Conservation (phyloP, 2,797 vertebrate genomes). For the Merluccius polli region DNA sequence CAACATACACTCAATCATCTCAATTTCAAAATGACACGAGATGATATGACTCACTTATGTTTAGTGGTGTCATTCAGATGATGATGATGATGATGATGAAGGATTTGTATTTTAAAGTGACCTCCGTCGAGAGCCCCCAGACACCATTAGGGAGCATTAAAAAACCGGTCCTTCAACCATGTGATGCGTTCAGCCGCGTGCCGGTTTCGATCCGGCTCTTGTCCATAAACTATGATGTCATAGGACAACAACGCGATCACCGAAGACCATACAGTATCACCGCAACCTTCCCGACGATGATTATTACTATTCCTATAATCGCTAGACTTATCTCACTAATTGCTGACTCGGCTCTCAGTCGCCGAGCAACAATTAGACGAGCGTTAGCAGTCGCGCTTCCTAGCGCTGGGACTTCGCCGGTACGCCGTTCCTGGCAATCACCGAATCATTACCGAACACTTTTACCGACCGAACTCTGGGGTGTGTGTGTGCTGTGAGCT, state of each 20-base stretch:
- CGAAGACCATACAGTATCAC: neutral
- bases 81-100: neutral
- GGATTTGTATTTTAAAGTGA: neutral
- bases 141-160: neutral
- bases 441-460: constrained; percentile 2
- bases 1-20: neutral
- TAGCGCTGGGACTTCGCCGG: constrained; percentile 13
- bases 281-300: neutral
- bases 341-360: constrained; percentile 35
- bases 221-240: neutral
- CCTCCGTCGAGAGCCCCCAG: neutral
- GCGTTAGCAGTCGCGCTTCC: constrained; percentile 26
- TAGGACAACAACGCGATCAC: neutral
- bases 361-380: constrained; percentile 30
- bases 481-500: neutral
- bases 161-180: neutral
- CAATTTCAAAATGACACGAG: neutral
- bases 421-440: constrained; percentile 29
- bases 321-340: constrained; percentile 51
- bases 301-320: constrained; percentile 41
- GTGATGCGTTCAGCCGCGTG: neutral
- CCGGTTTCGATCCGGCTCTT: neutral
- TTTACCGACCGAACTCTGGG: neutral
- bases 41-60: neutral
- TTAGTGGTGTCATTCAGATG: neutral